Evolutionary conservation across 2,888 invertebrate species (phyloP).

Genomic region (Aporophyla lueneburgensis): DNA sequence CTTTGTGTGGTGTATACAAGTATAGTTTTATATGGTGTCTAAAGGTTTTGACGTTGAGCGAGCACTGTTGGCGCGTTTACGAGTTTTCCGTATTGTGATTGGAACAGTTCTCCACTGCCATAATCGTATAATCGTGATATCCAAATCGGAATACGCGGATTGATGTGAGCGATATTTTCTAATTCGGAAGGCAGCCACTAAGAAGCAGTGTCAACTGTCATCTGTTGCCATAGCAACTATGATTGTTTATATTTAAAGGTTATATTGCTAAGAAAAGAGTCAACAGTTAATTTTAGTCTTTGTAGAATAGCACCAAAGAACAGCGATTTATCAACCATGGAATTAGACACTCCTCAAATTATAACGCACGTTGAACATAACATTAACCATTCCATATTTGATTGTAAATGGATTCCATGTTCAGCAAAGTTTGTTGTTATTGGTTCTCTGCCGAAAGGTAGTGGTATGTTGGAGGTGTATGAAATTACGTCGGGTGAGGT

Average conservation of each 20-base stretch:
- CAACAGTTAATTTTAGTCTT: background rate
- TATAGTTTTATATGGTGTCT: too few relatives aligned
- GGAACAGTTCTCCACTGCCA: too few relatives aligned
- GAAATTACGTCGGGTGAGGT: conserved; percentile 94
- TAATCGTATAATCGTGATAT: too few relatives aligned
- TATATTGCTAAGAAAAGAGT: conserved; percentile 39
- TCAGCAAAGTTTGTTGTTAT: conserved; percentile 98
- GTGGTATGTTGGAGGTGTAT: conserved; percentile 96
- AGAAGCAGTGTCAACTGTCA: conserved; percentile 15
- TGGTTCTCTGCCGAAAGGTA: conserved; percentile 96
- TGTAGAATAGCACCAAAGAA: background rate
- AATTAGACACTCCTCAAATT: conserved; percentile 95
- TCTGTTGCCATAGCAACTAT: conserved; percentile 77
- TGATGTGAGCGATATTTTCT: too few relatives aligned
- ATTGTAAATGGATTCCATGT: conserved; percentile 98
- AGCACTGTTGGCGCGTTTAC: too few relatives aligned
- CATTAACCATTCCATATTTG: conserved; percentile 96
- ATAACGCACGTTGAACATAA: conserved; percentile 96
- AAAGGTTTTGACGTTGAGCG: too few relatives aligned
- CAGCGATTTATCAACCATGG: conserved; percentile 70
- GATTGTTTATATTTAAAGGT: conserved; percentile 74
- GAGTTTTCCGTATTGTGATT: too few relatives aligned
- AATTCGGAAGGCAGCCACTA: too few relatives aligned
- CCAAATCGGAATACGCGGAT: too few relatives aligned
- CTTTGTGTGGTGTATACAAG: too few relatives aligned